Evolutionary conservation across 2,888 invertebrate species (phyloP).

Genomic region (Rutpela maculata): DNA sequence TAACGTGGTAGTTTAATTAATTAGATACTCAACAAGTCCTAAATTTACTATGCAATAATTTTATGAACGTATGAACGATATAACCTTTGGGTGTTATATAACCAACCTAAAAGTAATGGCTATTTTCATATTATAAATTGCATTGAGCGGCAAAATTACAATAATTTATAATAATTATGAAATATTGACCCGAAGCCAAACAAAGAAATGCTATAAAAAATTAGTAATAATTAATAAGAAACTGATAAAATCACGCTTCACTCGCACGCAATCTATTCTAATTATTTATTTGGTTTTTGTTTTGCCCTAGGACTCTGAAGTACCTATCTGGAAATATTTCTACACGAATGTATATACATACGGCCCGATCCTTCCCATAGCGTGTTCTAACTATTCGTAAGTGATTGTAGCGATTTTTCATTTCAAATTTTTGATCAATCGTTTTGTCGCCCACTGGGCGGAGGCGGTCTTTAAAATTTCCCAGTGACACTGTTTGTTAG

Average conservation of each 20-base stretch:
- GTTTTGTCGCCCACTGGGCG: neutral
- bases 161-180: neutral
- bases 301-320: neutral
- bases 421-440: neutral
- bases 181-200: neutral
- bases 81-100: too few species aligned
- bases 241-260: neutral
- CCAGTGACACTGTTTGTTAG: too few species aligned
- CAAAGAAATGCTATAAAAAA: neutral
- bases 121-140: neutral
- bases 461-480: neutral
- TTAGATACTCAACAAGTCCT: too few species aligned
- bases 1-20: too few species aligned
- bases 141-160: neutral
- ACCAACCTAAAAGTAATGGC: too few species aligned
- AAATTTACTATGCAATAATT: too few species aligned
- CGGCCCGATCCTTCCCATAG: neutral
- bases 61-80: too few species aligned
- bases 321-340: neutral
- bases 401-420: neutral
- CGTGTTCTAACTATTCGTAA: neutral
- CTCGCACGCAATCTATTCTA: neutral
- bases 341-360: neutral
- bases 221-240: neutral
- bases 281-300: neutral